Conservation (phyloP, 2,113 vertebrate genomes). For the Meles meles region DNA sequence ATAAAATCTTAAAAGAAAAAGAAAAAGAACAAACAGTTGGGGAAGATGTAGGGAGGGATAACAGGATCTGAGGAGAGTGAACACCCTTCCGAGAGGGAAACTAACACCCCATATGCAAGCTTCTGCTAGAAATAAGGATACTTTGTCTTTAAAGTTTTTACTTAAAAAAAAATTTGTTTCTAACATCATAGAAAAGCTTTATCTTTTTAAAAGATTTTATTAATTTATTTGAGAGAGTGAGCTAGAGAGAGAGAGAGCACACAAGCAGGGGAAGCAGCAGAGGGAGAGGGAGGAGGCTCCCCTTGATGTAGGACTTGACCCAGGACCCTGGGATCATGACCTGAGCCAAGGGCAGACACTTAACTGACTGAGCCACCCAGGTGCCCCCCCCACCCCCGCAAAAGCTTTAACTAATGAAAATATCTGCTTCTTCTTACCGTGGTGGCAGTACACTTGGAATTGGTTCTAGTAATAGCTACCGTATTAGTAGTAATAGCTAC, state of each 20-base stretch:
- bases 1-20: background rate
- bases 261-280: no score
- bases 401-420: background rate
- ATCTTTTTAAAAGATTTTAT: no score
- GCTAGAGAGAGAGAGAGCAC: no score
- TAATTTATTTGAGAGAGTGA: no score
- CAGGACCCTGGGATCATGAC: background rate
- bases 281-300: no score
- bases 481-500: background rate
- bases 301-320: accelerated
- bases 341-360: no score
- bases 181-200: no score
- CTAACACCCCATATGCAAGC: background rate
- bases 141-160: background rate
- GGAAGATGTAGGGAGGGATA: background rate
- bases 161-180: no score
- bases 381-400: no score
- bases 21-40: background rate
- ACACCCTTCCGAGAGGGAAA: background rate
- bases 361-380: background rate
- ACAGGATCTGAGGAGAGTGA: background rate
- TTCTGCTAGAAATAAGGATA: background rate
- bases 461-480: background rate
- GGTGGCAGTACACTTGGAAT: background rate
- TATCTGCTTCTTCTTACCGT: background rate